These are phyloP conservation scores for Sus scrofa DNA, from an alignment of 2,113 vertebrate genomes.

Conservation along the genomic window T2T-Sscrofa CM000821.6:19975501-19976000, in stretches of 20 bases:
- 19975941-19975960: background rate
- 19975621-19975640: background rate
- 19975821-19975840: background rate
- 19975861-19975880: background rate
- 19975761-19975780: background rate
- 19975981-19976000: background rate
- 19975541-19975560: too few relatives aligned
- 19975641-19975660: background rate
- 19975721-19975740: background rate
- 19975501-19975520: too few relatives aligned
- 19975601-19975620: background rate
- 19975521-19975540: too few relatives aligned
- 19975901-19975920: background rate
- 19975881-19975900: background rate
- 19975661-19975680: background rate
- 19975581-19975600: too few relatives aligned
- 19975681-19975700: background rate
- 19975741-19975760: background rate
- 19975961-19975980: background rate
- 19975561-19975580: too few relatives aligned
- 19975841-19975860: background rate
- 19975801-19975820: background rate
- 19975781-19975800: background rate
- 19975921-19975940: background rate
- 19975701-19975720: background rate